Percentiles rank a stretch among this genome's conserved stretches.
Conservation (phyloP, 2,797 vertebrate genomes). For the Meriones psammophilus region DNA sequence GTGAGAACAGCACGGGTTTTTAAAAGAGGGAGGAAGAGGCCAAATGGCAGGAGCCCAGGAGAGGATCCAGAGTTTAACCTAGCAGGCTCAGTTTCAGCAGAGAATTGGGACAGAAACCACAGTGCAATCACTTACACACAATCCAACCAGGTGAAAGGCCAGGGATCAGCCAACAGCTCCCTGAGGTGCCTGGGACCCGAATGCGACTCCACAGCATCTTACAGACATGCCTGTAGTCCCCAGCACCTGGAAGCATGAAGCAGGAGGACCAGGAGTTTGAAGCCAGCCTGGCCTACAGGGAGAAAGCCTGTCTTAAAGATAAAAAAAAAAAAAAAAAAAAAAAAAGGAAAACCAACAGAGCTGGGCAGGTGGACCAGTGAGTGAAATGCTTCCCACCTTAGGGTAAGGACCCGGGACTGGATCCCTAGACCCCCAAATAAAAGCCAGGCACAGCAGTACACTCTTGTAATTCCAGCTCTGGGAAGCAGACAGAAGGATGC, state of each 20-base stretch:
- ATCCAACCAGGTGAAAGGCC: not conserved
- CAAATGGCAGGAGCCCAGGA: not conserved
- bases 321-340: not conserved
- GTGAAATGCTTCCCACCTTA: not conserved
- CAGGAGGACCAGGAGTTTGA: not conserved
- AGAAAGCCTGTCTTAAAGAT: not conserved
- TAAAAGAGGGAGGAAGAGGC: not conserved
- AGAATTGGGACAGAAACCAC: slow-evolving; percentile 44
- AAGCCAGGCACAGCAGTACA: not conserved
- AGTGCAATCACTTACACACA: not conserved
- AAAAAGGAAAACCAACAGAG: no score
- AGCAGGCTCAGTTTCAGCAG: not conserved
- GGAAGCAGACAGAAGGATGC: not conserved
- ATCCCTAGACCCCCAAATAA: not conserved
- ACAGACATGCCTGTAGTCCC: not conserved
- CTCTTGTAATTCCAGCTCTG: not conserved
- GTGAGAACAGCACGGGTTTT: not conserved
- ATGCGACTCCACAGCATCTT: not conserved
- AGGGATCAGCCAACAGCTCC: not conserved
- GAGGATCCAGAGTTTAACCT: not conserved
- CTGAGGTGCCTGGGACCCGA: not conserved
- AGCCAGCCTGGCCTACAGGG: not conserved
- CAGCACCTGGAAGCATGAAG: not conserved
- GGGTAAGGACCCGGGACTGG: not conserved
- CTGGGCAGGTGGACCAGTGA: not conserved